These are phyloP conservation scores for Muscina levida DNA, from an alignment of 2,888 invertebrate species.

Conservation along the genomic window DNA sequence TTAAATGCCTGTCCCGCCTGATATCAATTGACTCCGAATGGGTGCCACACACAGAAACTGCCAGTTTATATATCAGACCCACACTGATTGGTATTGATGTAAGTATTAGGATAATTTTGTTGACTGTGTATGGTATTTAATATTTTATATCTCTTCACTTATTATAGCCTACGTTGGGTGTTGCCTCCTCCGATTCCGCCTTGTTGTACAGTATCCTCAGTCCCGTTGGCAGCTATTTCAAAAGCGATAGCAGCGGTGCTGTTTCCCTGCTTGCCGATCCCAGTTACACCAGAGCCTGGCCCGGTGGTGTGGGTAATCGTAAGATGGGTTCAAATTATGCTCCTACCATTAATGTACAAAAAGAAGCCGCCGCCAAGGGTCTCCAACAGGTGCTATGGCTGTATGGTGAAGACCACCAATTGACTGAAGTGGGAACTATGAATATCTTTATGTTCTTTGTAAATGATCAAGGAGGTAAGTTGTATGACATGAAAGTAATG, in stretches of 20 bases:
- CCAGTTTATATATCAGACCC: constrained; percentile 97
- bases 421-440: constrained; percentile 99
- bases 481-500: neutral
- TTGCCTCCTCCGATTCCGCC: constrained; percentile 92
- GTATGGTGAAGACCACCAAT: constrained; percentile 93
- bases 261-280: constrained; percentile 96
- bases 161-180: constrained; percentile 94
- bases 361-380: constrained; percentile 87
- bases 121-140: neutral
- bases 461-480: constrained; percentile 93
- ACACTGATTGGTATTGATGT: constrained; percentile 98
- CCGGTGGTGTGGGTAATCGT: constrained; percentile 94
- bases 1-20: constrained; percentile 91
- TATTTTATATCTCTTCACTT: neutral
- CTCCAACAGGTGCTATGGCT: constrained; percentile 98
- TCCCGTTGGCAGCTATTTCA: constrained; percentile 96
- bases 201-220: constrained; percentile 94
- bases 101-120: too few species aligned
- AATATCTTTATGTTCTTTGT: constrained; percentile 95
- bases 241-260: constrained; percentile 83
- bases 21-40: constrained; percentile 97
- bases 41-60: constrained; percentile 95
- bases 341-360: constrained; percentile 91
- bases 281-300: constrained; percentile 91
- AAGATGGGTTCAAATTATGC: constrained; percentile 98